Percentiles rank a stretch among this genome's conserved stretches.
phyloP scores from a whole-genome alignment of 2,797 vertebrate genomes.

The Poecilia wingei region DNA sequence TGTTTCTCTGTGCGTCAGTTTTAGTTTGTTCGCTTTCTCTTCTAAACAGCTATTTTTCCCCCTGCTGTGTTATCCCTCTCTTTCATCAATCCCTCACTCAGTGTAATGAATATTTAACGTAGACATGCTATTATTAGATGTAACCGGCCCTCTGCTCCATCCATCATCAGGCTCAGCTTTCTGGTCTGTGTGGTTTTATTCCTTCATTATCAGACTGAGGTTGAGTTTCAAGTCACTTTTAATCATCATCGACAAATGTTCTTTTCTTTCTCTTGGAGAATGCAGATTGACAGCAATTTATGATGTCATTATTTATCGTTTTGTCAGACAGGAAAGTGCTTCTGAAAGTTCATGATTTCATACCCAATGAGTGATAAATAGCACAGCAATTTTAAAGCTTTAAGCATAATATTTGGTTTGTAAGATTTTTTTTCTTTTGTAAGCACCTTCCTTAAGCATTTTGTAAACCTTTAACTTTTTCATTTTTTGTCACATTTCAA shows the following conservation, averaged over 20 bases:
- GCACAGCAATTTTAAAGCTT: background rate
- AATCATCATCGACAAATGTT: slow-evolving; percentile 16
- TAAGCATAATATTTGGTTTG: background rate
- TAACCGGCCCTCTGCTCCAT: slow-evolving; percentile 28
- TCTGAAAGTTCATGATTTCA: background rate
- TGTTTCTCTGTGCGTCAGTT: background rate
- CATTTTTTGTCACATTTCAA: background rate
- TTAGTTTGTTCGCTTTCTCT: slow-evolving; percentile 3
- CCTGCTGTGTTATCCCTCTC: background rate
- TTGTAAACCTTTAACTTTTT: background rate
- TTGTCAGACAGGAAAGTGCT: background rate
- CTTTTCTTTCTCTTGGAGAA: background rate
- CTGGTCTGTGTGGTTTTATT: slow-evolving; percentile 34
- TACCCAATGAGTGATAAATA: background rate
- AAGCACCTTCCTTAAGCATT: background rate
- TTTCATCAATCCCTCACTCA: slow-evolving; percentile 41
- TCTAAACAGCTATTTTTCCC: background rate
- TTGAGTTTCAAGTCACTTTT: slow-evolving; percentile 40
- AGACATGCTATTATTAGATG: slow-evolving; percentile 58
- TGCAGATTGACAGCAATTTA: slow-evolving; percentile 10
- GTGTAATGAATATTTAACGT: slow-evolving; percentile 68
- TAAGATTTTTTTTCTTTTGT: background rate
- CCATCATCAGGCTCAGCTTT: slow-evolving; percentile 47
- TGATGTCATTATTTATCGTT: background rate
- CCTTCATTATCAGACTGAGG: slow-evolving; percentile 29